A percentile compares a stretch with the other conserved stretches of the same genome.
These are phyloP conservation scores for Episyrphus balteatus DNA, from an alignment of 1,140 invertebrate species.

Conservation along the genomic window DNA sequence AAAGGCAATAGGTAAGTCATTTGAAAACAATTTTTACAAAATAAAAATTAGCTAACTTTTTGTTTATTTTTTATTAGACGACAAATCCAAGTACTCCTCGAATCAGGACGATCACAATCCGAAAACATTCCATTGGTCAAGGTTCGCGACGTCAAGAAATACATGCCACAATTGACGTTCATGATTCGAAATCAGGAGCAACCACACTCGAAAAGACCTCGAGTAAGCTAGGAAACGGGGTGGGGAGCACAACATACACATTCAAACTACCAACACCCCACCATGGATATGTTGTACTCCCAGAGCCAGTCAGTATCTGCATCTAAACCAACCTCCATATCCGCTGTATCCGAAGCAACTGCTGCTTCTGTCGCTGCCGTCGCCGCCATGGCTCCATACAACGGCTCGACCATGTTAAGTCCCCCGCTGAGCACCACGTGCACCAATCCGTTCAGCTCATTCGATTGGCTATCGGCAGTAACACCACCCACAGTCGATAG, in stretches of 20 bases:
- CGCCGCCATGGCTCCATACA: slow-evolving; percentile 1
- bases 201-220: slow-evolving; percentile 30
- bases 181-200: slow-evolving; percentile 46
- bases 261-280: slow-evolving; percentile 14
- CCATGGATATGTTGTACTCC: slow-evolving; percentile 36
- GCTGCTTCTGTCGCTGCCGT: slow-evolving; percentile 13
- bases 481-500: slow-evolving; percentile 4
- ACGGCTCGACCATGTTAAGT: slow-evolving; percentile 25
- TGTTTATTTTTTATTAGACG: slow-evolving; percentile 40
- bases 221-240: slow-evolving; percentile 37
- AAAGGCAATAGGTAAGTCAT: slow-evolving; percentile 65
- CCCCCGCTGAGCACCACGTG: slow-evolving; percentile 15
- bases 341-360: slow-evolving; percentile 7
- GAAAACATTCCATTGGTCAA: slow-evolving; percentile 58
- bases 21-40: not conserved
- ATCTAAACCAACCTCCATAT: slow-evolving; percentile 8
- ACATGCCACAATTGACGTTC: slow-evolving; percentile 76
- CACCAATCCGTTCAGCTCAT: slow-evolving; percentile 7
- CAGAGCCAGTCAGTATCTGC: slow-evolving; percentile 18
- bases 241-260: slow-evolving; percentile 35
- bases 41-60: not conserved
- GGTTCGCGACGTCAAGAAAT: slow-evolving; percentile 68
- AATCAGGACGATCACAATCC: slow-evolving; percentile 58
- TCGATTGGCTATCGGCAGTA: slow-evolving; percentile 8
- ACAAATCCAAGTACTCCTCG: slow-evolving; percentile 61